A percentile compares a stretch with the other conserved stretches of the same genome.
phyloP scores from a whole-genome alignment of 2,888 invertebrate genomes.

The Drosophila pegasa region DNA sequence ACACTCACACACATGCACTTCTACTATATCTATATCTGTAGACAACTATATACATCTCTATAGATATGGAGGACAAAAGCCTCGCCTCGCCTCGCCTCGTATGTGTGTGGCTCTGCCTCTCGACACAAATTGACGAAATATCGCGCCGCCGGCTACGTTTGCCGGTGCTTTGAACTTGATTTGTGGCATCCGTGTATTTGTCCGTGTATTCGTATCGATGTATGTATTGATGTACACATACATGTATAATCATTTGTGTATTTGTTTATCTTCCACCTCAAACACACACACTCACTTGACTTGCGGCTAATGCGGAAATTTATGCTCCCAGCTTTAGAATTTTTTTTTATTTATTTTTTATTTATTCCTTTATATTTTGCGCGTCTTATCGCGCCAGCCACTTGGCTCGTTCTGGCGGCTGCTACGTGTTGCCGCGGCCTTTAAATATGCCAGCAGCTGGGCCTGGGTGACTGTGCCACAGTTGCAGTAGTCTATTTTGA shows the following conservation, averaged over 20 bases:
- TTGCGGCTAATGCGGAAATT: slow-evolving; percentile 66
- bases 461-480: neutral
- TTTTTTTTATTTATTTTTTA: neutral
- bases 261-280: slow-evolving; percentile 34
- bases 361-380: neutral
- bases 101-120: slow-evolving; percentile 20
- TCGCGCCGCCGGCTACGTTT: slow-evolving; percentile 25
- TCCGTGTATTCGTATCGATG: slow-evolving; percentile 5
- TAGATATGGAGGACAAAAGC: slow-evolving; percentile 62
- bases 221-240: neutral
- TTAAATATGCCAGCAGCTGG: slow-evolving; percentile 28
- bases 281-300: slow-evolving; percentile 64
- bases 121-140: slow-evolving; percentile 51
- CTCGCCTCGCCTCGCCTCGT: slow-evolving; percentile 7
- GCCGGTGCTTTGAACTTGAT: slow-evolving; percentile 67
- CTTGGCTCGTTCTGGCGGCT: slow-evolving; percentile 39
- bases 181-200: slow-evolving; percentile 59
- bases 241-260: neutral
- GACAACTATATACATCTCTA: neutral
- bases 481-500: neutral
- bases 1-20: slow-evolving; percentile 1
- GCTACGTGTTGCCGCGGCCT: slow-evolving; percentile 7
- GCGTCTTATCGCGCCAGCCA: slow-evolving; percentile 58
- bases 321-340: slow-evolving; percentile 42
- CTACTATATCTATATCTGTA: neutral